Evolutionary conservation across 2,888 invertebrate species (phyloP).

Genomic region (Iselma pallidipennis): DNA sequence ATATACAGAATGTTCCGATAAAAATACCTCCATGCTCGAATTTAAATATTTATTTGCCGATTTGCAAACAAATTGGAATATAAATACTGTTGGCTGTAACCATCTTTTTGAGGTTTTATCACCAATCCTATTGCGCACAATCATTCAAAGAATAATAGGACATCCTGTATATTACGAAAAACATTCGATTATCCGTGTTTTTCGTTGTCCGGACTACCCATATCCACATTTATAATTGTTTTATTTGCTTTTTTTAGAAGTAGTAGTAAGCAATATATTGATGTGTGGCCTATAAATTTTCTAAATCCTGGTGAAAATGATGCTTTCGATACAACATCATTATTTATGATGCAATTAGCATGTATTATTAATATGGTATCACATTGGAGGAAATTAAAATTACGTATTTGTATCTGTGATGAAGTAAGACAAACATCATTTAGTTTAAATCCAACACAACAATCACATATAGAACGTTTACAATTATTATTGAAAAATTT

Average conservation of each 20-base stretch:
- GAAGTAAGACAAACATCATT: constrained; percentile 48
- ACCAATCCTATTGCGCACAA: no score
- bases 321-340: constrained; percentile 85
- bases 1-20: no score
- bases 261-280: constrained; percentile 76
- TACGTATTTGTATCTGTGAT: constrained; percentile 86
- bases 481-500: constrained; percentile 78
- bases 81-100: no score
- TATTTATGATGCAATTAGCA: constrained; percentile 96
- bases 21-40: no score
- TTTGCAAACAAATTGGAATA: no score
- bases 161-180: no score
- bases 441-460: constrained; percentile 39
- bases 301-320: constrained; percentile 76
- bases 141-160: no score
- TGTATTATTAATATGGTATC: constrained; percentile 93
- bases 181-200: no score
- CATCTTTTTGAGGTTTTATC: no score
- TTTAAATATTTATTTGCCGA: no score
- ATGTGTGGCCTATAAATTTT: constrained; percentile 97
- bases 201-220: no score
- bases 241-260: constrained; percentile 56
- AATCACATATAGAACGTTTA: constrained; percentile 56
- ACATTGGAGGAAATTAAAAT: constrained; percentile 82
- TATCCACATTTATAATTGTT: no score